Evolutionary conservation across 1,140 invertebrate species (phyloP).

Genomic region (Homalodisca vitripennis): DNA sequence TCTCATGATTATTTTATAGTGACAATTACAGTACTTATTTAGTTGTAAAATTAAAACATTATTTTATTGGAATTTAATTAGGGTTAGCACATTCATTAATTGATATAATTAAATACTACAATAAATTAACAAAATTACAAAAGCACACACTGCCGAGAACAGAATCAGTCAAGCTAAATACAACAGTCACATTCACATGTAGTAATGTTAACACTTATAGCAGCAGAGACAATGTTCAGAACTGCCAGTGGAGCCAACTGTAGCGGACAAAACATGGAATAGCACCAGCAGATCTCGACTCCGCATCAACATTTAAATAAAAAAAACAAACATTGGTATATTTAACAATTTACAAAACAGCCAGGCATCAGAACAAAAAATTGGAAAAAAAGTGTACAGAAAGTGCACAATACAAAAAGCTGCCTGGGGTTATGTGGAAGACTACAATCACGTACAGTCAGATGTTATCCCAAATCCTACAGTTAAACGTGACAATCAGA

Average conservation of each 20-base stretch:
- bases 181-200: too few relatives aligned
- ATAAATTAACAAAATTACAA: conserved; percentile 23
- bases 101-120: conserved; percentile 13
- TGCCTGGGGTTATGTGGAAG: background rate
- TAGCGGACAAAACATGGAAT: conserved; percentile 8
- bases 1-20: background rate
- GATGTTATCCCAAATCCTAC: background rate
- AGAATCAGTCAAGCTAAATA: conserved; percentile 11
- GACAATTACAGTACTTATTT: background rate
- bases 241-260: background rate
- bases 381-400: background rate
- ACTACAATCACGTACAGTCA: background rate
- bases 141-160: background rate
- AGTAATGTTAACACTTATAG: too few relatives aligned
- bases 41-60: background rate
- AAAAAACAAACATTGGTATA: background rate
- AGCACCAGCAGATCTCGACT: conserved; percentile 24
- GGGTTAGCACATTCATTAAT: background rate
- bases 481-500: conserved; percentile 4
- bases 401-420: too few relatives aligned
- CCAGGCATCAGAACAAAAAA: background rate
- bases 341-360: background rate
- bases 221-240: conserved; percentile 11
- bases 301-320: background rate
- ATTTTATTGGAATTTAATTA: background rate